Percentiles rank a stretch among this genome's conserved stretches.
Conservation (phyloP, 2,113 vertebrate species). For the Trematocara unimaculatum region DNA sequence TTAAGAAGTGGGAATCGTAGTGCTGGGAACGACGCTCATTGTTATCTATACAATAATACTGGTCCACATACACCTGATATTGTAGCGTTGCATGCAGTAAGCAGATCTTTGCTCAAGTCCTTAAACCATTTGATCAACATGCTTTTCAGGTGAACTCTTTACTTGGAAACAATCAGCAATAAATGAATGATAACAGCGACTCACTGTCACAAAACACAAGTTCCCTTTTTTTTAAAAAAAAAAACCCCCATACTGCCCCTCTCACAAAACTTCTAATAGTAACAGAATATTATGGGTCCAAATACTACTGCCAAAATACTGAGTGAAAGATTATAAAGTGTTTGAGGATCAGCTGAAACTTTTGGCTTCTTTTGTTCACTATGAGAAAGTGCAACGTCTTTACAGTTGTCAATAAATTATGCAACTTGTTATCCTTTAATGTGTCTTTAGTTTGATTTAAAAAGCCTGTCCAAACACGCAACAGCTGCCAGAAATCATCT, state of each 20-base stretch:
- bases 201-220: neutral
- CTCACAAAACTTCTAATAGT: neutral
- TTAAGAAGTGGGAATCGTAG: slow-evolving; percentile 8
- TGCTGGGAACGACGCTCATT: neutral
- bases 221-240: slow-evolving; percentile 32
- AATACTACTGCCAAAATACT: neutral
- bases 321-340: neutral
- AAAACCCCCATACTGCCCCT: neutral
- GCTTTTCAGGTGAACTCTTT: slow-evolving; percentile 6
- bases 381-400: slow-evolving; percentile 18
- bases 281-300: slow-evolving; percentile 28
- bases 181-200: neutral
- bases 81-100: slow-evolving; percentile 15
- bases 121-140: neutral
- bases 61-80: slow-evolving; percentile 11
- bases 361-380: neutral
- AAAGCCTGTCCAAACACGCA: neutral
- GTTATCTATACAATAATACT: neutral
- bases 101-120: neutral
- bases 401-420: neutral
- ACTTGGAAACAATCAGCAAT: neutral
- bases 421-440: neutral
- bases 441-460: neutral
- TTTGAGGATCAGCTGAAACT: neutral
- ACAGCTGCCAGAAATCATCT: neutral